phyloP scores from a whole-genome alignment of 2,113 vertebrate species.

The Neolamprologus modestus region DNA sequence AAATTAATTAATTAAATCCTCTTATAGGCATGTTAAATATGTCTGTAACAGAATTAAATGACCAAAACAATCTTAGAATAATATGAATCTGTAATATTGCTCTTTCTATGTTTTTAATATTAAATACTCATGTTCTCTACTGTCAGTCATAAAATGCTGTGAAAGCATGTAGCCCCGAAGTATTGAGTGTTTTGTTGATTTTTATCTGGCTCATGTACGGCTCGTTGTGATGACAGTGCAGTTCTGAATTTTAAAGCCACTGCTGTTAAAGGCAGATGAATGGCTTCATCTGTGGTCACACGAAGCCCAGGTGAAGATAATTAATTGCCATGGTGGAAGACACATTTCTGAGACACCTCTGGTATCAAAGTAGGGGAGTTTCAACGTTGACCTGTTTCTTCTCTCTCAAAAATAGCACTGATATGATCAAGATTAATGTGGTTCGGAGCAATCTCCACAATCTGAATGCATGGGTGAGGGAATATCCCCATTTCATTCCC shows the following conservation, averaged over 20 bases:
- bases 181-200: slow-evolving; percentile 13
- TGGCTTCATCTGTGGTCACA: slow-evolving; percentile 53
- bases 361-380: slow-evolving; percentile 52
- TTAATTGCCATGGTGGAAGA: slow-evolving; percentile 61
- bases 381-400: slow-evolving; percentile 70
- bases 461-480: slow-evolving; percentile 39
- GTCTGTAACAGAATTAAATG: neutral
- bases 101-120: neutral
- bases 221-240: slow-evolving; percentile 63
- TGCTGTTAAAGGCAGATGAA: slow-evolving; percentile 50
- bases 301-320: slow-evolving; percentile 57
- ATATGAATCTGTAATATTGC: neutral
- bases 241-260: slow-evolving; percentile 38
- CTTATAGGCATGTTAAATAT: neutral
- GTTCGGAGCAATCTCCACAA: slow-evolving; percentile 32
- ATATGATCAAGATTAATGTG: slow-evolving; percentile 73
- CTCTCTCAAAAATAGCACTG: slow-evolving; percentile 73
- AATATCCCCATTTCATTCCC: slow-evolving; percentile 49
- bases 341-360: slow-evolving; percentile 51
- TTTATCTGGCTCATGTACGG: neutral
- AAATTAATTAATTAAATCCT: neutral
- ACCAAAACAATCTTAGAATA: neutral
- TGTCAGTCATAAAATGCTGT: neutral
- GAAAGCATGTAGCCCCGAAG: neutral
- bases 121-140: neutral